These are phyloP conservation scores for Caenorhabditis doughertyi DNA, from an alignment of 2,888 invertebrate species.

Conservation along the genomic window DNA sequence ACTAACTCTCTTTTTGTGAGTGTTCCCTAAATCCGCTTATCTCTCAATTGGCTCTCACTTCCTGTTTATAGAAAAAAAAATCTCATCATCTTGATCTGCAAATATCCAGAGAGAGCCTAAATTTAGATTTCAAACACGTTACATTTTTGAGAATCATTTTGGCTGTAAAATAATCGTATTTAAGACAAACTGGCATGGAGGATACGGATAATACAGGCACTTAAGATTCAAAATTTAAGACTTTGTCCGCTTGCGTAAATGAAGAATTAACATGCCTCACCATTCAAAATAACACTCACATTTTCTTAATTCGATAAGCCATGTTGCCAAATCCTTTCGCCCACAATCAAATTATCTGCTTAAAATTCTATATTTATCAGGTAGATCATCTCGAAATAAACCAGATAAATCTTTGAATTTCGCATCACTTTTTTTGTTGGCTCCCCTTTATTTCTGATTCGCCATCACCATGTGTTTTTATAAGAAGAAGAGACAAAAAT, in stretches of 20 bases:
- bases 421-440: constrained; percentile 51
- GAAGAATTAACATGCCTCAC: constrained; percentile 43
- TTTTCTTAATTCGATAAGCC: constrained; percentile 61
- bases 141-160: not conserved
- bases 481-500: constrained; percentile 38
- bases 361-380: constrained; percentile 61
- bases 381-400: constrained; percentile 64
- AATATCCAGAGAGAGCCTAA: constrained; percentile 19
- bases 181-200: constrained; percentile 16
- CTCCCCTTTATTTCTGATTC: constrained; percentile 23
- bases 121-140: constrained; percentile 4
- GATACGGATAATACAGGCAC: constrained; percentile 29
- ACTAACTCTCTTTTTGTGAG: not conserved
- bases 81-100: constrained; percentile 51
- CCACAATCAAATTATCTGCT: constrained; percentile 66
- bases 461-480: constrained; percentile 37
- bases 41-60: constrained; percentile 19
- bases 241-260: constrained; percentile 59
- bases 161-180: not conserved
- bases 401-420: constrained; percentile 53
- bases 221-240: constrained; percentile 47
- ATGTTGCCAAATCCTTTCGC: constrained; percentile 63
- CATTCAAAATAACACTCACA: constrained; percentile 54
- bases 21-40: constrained; percentile 16
- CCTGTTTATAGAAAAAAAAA: constrained; percentile 41